Evolutionary conservation across 1,140 invertebrate species (phyloP).

Genomic region (Drosophila asahinai): DNA sequence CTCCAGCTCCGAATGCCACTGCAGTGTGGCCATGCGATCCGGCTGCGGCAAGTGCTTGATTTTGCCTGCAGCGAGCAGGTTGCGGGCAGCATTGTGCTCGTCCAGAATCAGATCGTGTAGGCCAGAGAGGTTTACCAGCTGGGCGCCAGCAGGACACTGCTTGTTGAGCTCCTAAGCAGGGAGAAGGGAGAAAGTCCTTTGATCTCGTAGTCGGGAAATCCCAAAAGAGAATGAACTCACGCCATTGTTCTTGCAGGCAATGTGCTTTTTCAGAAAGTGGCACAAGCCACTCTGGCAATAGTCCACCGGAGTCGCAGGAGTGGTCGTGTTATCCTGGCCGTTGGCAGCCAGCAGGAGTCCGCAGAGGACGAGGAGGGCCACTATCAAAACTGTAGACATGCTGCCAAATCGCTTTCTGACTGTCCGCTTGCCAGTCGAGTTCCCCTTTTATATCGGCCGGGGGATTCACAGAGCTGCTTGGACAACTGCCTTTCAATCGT

Average conservation of each 20-base stretch:
- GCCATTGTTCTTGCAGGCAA: constrained; percentile 58
- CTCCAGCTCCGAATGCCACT: constrained; percentile 55
- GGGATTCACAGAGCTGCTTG: constrained; percentile 5
- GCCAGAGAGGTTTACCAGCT: constrained; percentile 40
- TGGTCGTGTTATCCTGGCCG: constrained; percentile 12
- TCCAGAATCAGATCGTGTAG: constrained; percentile 46
- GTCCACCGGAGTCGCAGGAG: constrained; percentile 6
- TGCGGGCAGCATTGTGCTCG: constrained; percentile 54
- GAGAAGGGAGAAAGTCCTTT: neutral
- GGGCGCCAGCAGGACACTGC: constrained; percentile 25
- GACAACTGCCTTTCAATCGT: constrained; percentile 67
- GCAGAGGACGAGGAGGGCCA: constrained; percentile 7
- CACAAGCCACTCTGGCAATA: constrained; percentile 58
- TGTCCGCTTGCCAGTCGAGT: constrained; percentile 30
- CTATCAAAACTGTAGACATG: constrained; percentile 8
- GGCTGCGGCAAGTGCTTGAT: constrained; percentile 25
- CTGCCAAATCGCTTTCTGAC: constrained; percentile 20
- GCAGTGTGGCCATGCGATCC: constrained; percentile 65
- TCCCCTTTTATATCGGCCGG: constrained; percentile 52
- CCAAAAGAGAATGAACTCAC: constrained; percentile 38
- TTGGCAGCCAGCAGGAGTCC: constrained; percentile 6
- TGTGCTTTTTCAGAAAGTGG: constrained; percentile 42
- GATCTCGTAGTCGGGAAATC: neutral
- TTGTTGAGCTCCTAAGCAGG: constrained; percentile 27
- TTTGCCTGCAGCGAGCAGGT: constrained; percentile 55